Conservation (phyloP, 2,888 invertebrate species). For the Drosophila nigricruria region DNA sequence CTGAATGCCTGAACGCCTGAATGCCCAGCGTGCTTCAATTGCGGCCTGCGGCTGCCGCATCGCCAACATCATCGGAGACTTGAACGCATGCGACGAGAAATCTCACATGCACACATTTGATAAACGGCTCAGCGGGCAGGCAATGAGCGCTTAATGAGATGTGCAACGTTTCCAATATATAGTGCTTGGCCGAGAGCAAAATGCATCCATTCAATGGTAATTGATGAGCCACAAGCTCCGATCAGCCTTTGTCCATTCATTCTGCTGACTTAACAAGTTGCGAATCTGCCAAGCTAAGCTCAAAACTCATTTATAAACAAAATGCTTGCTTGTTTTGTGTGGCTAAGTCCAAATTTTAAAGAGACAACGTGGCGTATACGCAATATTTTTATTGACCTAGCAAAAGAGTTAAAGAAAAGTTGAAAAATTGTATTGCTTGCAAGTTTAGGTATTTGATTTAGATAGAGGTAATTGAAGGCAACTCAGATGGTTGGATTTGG, state of each 20-base stretch:
- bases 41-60: constrained; percentile 17
- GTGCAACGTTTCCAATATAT: constrained; percentile 28
- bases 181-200: constrained; percentile 8
- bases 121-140: constrained; percentile 37
- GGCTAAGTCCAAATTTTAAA: neutral
- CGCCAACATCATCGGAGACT: neutral
- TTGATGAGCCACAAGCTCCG: constrained; percentile 36
- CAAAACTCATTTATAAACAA: neutral
- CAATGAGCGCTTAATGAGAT: constrained; percentile 56
- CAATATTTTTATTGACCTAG: neutral
- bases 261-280: constrained; percentile 2
- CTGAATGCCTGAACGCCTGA: neutral
- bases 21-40: constrained; percentile 19
- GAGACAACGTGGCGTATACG: neutral
- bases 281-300: neutral
- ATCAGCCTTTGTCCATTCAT: neutral
- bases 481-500: neutral
- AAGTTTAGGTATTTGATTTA: neutral
- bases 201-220: constrained; percentile 29
- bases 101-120: constrained; percentile 46
- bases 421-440: neutral
- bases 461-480: neutral
- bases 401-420: neutral
- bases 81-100: neutral
- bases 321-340: neutral